These are phyloP conservation scores for Allobates femoralis DNA, from an alignment of 2,797 vertebrate genomes.

Conservation along the genomic window DNA sequence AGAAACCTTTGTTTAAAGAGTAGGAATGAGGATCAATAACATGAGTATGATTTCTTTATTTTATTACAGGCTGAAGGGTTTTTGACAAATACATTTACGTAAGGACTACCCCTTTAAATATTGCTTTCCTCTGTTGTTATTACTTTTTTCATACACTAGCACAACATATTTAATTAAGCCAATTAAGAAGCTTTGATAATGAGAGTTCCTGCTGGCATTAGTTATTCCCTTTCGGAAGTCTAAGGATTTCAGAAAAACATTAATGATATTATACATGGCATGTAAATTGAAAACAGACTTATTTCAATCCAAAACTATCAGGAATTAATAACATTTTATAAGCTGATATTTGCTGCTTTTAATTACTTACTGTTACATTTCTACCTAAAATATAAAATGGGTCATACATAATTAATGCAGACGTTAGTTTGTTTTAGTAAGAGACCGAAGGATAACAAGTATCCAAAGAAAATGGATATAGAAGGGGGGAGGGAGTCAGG, in stretches of 20 bases:
- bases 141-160: not conserved
- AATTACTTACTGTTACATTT: not conserved
- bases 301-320: not conserved
- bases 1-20: too few relatives aligned
- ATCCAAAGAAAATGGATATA: too few relatives aligned
- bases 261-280: constrained; percentile 9
- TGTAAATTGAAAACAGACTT: constrained; percentile 6
- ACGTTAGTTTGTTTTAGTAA: not conserved
- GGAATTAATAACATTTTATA: not conserved
- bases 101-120: not conserved
- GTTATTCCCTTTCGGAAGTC: not conserved
- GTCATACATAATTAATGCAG: not conserved
- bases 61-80: too few relatives aligned
- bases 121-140: constrained; percentile 14
- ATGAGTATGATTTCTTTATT: too few relatives aligned
- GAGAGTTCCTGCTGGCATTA: not conserved
- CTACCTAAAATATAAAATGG: not conserved
- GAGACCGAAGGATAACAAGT: not conserved
- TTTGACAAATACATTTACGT: too few relatives aligned
- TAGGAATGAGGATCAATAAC: too few relatives aligned
- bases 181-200: constrained; percentile 21
- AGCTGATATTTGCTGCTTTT: not conserved
- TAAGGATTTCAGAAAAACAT: not conserved
- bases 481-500: too few relatives aligned
- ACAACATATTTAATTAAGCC: not conserved